These are phyloP conservation scores for Chrysochloris asiatica DNA, from an alignment of 2,113 vertebrate species.

Conservation along the genomic window DNA sequence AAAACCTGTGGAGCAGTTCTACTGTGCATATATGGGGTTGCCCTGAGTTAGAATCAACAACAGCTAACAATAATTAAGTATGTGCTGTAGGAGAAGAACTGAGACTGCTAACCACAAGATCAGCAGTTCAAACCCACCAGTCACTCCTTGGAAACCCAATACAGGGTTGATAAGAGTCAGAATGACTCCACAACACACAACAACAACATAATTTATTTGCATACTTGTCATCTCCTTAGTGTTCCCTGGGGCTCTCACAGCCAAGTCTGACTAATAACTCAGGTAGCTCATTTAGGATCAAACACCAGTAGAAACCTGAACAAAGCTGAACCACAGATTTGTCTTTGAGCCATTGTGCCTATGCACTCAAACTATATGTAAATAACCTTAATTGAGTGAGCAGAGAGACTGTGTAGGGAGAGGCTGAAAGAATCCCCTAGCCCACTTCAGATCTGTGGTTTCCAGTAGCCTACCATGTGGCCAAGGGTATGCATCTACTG, in stretches of 20 bases:
- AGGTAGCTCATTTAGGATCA: too few relatives aligned
- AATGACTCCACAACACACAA: too few relatives aligned
- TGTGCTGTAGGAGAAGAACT: too few relatives aligned
- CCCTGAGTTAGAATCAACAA: too few relatives aligned
- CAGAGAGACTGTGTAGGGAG: conserved; percentile 7
- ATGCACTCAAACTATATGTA: conserved; percentile 53
- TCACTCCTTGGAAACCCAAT: too few relatives aligned
- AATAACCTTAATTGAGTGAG: conserved; percentile 30
- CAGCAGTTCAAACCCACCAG: too few relatives aligned
- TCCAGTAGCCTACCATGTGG: neutral
- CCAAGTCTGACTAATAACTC: neutral
- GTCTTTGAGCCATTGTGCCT: conserved; percentile 25
- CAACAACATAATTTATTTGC: neutral
- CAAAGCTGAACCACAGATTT: neutral
- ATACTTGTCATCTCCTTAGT: neutral
- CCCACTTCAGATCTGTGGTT: neutral
- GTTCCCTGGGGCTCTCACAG: neutral
- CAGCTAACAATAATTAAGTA: too few relatives aligned
- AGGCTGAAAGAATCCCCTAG: conserved; percentile 44
- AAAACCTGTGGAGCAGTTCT: neutral
- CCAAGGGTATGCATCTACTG: neutral
- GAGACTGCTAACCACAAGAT: too few relatives aligned
- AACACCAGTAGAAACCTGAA: neutral
- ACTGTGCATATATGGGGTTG: neutral
- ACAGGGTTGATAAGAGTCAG: too few relatives aligned